These are phyloP conservation scores for Hozukius guyotensis DNA, from an alignment of 2,797 vertebrate species.

Conservation along the genomic window DNA sequence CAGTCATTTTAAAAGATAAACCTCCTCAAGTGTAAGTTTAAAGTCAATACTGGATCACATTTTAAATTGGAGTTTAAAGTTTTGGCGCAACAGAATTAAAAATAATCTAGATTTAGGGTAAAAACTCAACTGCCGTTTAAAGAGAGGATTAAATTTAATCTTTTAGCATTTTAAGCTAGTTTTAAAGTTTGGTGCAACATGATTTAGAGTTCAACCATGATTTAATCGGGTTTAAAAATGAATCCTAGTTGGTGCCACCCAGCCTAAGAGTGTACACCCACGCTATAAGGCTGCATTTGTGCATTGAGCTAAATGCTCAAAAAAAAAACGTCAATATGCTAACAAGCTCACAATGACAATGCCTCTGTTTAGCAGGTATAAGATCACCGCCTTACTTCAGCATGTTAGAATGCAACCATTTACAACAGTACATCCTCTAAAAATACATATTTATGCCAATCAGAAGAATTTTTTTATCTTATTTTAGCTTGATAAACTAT, in stretches of 20 bases:
- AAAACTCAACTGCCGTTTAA: neutral
- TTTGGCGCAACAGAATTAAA: neutral
- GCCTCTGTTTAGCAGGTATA: neutral
- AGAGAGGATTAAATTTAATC: too few relatives aligned
- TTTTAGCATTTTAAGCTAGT: neutral
- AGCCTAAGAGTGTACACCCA: neutral
- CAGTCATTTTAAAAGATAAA: neutral
- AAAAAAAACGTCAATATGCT: neutral
- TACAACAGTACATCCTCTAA: neutral
- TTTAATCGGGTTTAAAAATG: neutral
- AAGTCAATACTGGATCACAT: neutral
- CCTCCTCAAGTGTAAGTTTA: neutral
- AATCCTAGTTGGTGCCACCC: neutral
- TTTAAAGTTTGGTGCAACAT: neutral
- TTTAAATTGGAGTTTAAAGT: neutral
- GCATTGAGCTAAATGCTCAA: neutral
- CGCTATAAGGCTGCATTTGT: neutral
- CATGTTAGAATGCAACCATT: neutral
- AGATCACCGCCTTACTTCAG: neutral
- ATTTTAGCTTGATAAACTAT: neutral
- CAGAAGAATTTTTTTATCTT: neutral
- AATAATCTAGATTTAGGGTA: neutral
- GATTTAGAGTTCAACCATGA: neutral
- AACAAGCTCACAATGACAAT: neutral
- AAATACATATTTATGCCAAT: neutral